Percentiles rank a stretch among this genome's conserved stretches.
These are phyloP conservation scores for Diachasmimorpha longicaudata DNA, from an alignment of 1,140 invertebrate genomes.

Conservation along the genomic window DNA sequence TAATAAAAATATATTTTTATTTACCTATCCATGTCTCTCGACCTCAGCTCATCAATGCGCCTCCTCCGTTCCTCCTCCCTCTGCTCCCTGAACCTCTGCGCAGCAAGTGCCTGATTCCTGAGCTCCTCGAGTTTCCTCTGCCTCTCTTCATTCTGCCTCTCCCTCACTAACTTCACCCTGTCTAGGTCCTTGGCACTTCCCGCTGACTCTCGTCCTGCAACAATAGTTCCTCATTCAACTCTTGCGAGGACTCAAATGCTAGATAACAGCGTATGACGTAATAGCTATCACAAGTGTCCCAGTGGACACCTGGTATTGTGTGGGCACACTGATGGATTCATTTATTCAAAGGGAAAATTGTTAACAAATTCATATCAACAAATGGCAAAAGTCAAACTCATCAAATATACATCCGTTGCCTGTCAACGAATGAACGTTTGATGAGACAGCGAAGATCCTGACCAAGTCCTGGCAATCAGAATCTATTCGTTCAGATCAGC, in stretches of 20 bases:
- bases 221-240: neutral
- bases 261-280: neutral
- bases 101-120: constrained; percentile 81
- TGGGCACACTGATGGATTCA: too few relatives aligned
- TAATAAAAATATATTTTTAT: neutral
- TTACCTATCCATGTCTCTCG: constrained; percentile 75
- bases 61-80: constrained; percentile 82
- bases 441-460: too few relatives aligned
- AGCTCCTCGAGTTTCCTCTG: constrained; percentile 85
- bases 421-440: too few relatives aligned
- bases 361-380: too few relatives aligned
- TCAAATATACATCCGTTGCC: too few relatives aligned
- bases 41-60: constrained; percentile 80
- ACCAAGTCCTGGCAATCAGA: too few relatives aligned
- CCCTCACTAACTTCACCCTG: constrained; percentile 68
- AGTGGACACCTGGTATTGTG: neutral
- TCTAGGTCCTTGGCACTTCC: constrained; percentile 57
- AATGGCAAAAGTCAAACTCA: too few relatives aligned
- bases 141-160: constrained; percentile 85
- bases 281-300: neutral
- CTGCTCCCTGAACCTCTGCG: constrained; percentile 86
- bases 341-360: too few relatives aligned
- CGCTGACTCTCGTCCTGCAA: constrained; percentile 54
- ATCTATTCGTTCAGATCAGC: too few relatives aligned
- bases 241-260: neutral